Percentiles rank a stretch among this genome's conserved stretches.
Evolutionary conservation across 1,140 invertebrate genomes (phyloP).

Genomic region (Leptopilina boulardi): DNA sequence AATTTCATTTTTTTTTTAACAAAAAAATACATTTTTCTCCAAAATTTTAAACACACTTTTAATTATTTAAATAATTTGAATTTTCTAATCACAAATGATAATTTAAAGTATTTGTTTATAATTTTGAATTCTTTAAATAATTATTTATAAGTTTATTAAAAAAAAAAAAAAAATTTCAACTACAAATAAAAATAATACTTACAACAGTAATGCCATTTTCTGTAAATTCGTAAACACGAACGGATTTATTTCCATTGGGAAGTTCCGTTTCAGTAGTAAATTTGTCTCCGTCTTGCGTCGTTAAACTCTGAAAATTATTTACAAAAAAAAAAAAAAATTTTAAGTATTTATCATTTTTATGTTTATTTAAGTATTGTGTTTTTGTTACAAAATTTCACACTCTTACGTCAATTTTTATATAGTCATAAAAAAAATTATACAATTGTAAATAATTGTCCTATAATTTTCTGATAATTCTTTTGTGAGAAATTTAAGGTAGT

Average conservation of each 20-base stretch:
- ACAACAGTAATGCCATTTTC: constrained; percentile 67
- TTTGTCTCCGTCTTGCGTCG: constrained; percentile 66
- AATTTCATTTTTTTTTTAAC: constrained; percentile 43
- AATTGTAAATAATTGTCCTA: no score
- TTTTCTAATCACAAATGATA: no score
- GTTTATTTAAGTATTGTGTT: background rate
- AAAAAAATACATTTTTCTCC: constrained; percentile 48
- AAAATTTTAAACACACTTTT: constrained; percentile 47
- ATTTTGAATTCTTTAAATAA: no score
- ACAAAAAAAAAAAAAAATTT: background rate
- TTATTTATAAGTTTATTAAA: background rate
- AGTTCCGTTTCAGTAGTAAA: constrained; percentile 64
- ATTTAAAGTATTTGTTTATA: no score
- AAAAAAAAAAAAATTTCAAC: background rate
- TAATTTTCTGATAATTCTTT: no score
- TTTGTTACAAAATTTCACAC: background rate
- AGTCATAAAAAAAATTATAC: background rate
- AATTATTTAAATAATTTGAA: background rate
- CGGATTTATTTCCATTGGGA: constrained; percentile 56
- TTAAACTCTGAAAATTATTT: constrained; percentile 65
- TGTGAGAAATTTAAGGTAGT: no score
- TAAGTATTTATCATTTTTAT: background rate
- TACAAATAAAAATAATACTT: constrained; percentile 50
- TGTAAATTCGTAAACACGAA: constrained; percentile 68
- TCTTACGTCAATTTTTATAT: background rate